These are phyloP conservation scores for Columba guinea DNA, from an alignment of 2,797 vertebrate species.

Conservation along the genomic window DNA sequence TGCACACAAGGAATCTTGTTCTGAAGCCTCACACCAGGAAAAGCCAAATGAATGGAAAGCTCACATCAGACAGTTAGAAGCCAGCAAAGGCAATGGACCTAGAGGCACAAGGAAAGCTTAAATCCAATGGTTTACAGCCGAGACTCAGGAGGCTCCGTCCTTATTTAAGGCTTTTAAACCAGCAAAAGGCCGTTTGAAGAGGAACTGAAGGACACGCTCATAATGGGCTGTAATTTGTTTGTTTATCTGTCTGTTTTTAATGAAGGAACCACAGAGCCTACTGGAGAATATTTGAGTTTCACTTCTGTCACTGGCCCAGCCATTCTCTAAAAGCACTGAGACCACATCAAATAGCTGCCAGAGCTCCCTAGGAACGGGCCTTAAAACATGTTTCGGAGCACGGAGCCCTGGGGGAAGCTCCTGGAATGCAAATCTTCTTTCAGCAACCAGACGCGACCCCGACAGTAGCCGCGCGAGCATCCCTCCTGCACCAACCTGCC, in stretches of 20 bases:
- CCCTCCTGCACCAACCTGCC: slow-evolving; percentile 54
- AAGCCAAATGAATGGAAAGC: slow-evolving; percentile 56
- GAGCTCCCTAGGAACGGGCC: background rate
- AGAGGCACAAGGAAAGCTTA: slow-evolving; percentile 29
- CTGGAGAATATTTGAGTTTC: slow-evolving; percentile 44
- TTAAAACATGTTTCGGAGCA: background rate
- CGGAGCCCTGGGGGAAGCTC: background rate
- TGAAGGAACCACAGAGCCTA: slow-evolving; percentile 60
- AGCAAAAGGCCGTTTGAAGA: slow-evolving; percentile 37
- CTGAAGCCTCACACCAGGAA: slow-evolving; percentile 63
- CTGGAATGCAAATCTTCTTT: slow-evolving; percentile 36
- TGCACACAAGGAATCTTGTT: slow-evolving; percentile 47
- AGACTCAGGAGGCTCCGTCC: background rate
- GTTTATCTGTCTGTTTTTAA: slow-evolving; percentile 67
- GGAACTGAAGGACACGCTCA: background rate
- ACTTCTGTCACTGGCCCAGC: slow-evolving; percentile 29
- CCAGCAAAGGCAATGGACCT: slow-evolving; percentile 1
- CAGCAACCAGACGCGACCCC: background rate
- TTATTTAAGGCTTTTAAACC: slow-evolving; percentile 29
- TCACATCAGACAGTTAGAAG: slow-evolving; percentile 31
- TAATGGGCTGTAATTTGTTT: slow-evolving; percentile 59
- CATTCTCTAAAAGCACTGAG: background rate
- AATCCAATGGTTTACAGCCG: slow-evolving; percentile 4
- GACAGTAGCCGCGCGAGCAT: background rate
- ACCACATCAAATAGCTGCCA: slow-evolving; percentile 53